Percentiles rank a stretch among this genome's conserved stretches.
Conservation (phyloP, 2,113 vertebrate species). For the Promerops cafer region DNA sequence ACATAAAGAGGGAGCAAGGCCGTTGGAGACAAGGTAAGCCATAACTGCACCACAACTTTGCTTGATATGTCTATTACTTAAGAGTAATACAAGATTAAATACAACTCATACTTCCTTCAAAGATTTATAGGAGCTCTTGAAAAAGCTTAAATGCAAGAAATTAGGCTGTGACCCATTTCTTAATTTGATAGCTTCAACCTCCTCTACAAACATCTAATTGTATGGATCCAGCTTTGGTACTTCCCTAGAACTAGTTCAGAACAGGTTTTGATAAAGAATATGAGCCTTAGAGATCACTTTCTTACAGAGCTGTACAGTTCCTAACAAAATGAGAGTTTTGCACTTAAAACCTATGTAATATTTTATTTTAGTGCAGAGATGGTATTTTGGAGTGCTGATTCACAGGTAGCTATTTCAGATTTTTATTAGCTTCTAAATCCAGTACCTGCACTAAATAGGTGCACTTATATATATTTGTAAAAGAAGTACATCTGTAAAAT, state of each 20-base stretch:
- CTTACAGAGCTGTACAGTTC: not conserved
- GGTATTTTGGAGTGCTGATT: not conserved
- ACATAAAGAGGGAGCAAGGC: not conserved
- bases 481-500: not conserved
- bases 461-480: not conserved
- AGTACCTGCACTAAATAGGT: not conserved
- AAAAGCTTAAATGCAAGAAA: not conserved
- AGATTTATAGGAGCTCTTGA: not conserved
- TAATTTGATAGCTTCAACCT: not conserved
- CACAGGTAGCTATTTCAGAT: not conserved
- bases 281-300: not conserved
- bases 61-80: not conserved
- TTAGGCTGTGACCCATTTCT: not conserved
- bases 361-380: not conserved
- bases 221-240: not conserved
- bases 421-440: not conserved
- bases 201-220: not conserved
- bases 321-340: not conserved
- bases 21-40: accelerated
- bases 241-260: not conserved
- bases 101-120: not conserved
- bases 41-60: not conserved
- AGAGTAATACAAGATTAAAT: not conserved
- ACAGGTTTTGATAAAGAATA: not conserved
- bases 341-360: not conserved